phyloP scores from a whole-genome alignment of 2,888 invertebrate genomes.

The Tortrix viridana region DNA sequence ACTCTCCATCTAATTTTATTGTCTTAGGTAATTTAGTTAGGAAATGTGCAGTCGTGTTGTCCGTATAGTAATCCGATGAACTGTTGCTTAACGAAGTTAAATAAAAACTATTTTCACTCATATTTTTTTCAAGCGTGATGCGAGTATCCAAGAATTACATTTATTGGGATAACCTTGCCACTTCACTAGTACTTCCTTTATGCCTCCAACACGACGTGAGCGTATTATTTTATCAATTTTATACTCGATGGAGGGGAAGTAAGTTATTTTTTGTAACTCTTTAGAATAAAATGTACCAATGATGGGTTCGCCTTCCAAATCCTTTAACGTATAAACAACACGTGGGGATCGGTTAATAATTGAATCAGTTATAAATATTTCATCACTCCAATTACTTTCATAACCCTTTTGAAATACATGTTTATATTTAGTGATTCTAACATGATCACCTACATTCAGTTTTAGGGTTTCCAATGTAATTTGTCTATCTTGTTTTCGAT shows the following conservation, averaged over 20 bases:
- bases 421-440: too few species aligned
- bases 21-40: too few species aligned
- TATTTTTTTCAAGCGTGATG: slow-evolving; percentile 39
- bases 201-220: slow-evolving; percentile 42
- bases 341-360: slow-evolving; percentile 39
- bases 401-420: too few species aligned
- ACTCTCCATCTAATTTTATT: too few species aligned
- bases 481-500: too few species aligned
- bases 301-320: slow-evolving; percentile 42
- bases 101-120: slow-evolving; percentile 45
- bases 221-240: slow-evolving; percentile 45
- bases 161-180: slow-evolving; percentile 49
- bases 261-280: slow-evolving; percentile 45
- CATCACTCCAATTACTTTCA: slow-evolving; percentile 52
- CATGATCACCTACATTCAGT: too few species aligned
- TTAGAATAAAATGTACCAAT: slow-evolving; percentile 46
- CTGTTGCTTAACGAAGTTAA: slow-evolving; percentile 38
- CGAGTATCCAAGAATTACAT: slow-evolving; percentile 45
- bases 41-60: too few species aligned
- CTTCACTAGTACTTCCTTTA: slow-evolving; percentile 47
- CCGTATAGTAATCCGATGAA: too few species aligned
- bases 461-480: too few species aligned
- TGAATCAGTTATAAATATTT: slow-evolving; percentile 44
- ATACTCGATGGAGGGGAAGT: slow-evolving; percentile 36
- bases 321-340: slow-evolving; percentile 43